Base-by-base conservation (phyloP, 2,113 vertebrate genomes). In the Tychaedon coryphoeus region DNA sequence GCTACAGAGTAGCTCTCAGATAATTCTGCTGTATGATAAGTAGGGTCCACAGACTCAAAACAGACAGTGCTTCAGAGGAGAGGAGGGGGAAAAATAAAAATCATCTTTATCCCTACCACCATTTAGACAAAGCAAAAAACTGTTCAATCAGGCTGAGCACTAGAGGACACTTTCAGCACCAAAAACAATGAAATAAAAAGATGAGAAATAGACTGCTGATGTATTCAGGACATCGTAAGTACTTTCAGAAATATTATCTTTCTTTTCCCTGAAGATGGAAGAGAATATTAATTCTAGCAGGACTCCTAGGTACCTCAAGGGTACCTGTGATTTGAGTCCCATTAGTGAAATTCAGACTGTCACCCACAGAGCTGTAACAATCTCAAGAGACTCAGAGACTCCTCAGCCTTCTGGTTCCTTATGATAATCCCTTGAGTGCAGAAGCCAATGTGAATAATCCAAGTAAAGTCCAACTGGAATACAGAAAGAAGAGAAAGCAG, bases 311-410 rank as follows among this genome's bases (percentile, higher is more conserved):
- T 74, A 94, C 64, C 91, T 92, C 88, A 95, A 88, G 42, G 75
- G 56, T 90, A 88, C 77, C 90, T 93, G 85, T 92, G 88, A 92
- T 94, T 77, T 94, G 76, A 95, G 82, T 88, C 86, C 79, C 88
- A 91, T 80, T 79, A 95, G 90, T 90, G 82, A 90, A 83, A 94
- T 73, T 93, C 88, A 76, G 88, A 54, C 70, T 90, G 93, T 79
- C 10, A 8, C 92, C 74, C 74, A 76, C 10, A 20, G 89, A 80
- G 91, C 51, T 56, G 38, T 36, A 90, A 93, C 76, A 92, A 81
- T 60, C 47, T 79, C 83, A 88, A 88, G 60, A 79, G 50, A 92
- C 34, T 79, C 79, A 86, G 45, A 87, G 45, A 86, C 54, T 76
- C 54, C 64, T 94, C 64, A 92, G 79, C 83, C 60, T 91, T 86